Evolutionary conservation across 2,797 vertebrate species (phyloP).

Genomic region (Pampus argenteus): DNA sequence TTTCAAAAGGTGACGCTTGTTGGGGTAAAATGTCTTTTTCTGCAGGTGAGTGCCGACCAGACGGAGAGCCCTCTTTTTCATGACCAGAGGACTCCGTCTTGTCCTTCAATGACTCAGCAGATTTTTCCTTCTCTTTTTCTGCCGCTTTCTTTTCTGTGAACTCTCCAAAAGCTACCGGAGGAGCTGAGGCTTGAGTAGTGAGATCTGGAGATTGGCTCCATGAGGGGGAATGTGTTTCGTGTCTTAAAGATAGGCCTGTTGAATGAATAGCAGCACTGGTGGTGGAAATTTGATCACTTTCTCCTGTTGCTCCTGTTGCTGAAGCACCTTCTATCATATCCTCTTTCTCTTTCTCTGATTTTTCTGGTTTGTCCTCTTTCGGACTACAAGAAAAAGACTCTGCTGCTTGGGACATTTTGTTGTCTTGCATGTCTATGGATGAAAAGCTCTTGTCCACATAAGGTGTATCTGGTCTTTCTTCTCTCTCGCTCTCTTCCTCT

Average conservation of each 20-base stretch:
- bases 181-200: constrained; percentile 28
- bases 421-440: constrained; percentile 88
- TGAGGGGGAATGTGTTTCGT: constrained; percentile 84
- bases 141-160: constrained; percentile 54
- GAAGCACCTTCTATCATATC: constrained; percentile 39
- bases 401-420: constrained; percentile 76
- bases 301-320: constrained; percentile 41
- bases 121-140: constrained; percentile 76
- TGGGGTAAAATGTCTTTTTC: constrained; percentile 77
- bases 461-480: constrained; percentile 88
- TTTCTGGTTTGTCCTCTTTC: constrained; percentile 84
- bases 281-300: constrained; percentile 67
- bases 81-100: constrained; percentile 63
- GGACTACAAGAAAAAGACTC: constrained; percentile 73
- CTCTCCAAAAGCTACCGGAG: constrained; percentile 43
- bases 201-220: constrained; percentile 63
- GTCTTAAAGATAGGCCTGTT: constrained; percentile 78
- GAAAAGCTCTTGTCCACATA: constrained; percentile 88
- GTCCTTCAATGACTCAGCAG: constrained; percentile 67
- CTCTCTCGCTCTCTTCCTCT: constrained; percentile 82
- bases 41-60: constrained; percentile 76
- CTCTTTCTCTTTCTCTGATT: constrained; percentile 81
- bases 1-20: constrained; percentile 30
- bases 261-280: constrained; percentile 83
- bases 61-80: constrained; percentile 66